A percentile compares a stretch with the other conserved stretches of the same genome.
Conservation (phyloP, 2,888 invertebrate species). For the Deroplatys truncata region DNA sequence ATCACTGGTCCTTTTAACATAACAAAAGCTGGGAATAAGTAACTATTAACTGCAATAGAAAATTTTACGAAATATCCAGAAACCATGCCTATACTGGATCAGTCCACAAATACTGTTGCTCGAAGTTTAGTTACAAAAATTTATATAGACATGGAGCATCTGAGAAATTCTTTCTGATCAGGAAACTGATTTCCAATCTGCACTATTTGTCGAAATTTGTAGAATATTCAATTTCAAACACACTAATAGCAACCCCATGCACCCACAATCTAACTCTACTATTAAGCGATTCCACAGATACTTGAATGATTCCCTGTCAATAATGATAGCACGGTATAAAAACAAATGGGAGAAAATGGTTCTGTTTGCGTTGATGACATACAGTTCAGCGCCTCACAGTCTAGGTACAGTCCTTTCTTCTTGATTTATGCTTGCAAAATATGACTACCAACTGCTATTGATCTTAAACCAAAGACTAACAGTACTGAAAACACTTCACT, state of each 20-base stretch:
- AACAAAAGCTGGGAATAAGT: too few relatives aligned
- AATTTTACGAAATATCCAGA: too few relatives aligned
- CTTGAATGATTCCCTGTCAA: not conserved
- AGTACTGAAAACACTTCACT: too few relatives aligned
- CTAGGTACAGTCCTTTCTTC: not conserved
- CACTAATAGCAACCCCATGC: conserved; percentile 1
- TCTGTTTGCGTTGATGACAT: not conserved
- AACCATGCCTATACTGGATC: too few relatives aligned
- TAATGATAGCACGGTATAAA: not conserved
- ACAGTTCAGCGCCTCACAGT: not conserved
- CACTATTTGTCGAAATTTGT: not conserved
- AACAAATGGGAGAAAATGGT: not conserved
- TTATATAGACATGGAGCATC: too few relatives aligned
- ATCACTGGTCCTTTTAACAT: too few relatives aligned
- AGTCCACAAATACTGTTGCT: too few relatives aligned
- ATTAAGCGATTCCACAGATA: not conserved
- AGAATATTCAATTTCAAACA: conserved; percentile 6
- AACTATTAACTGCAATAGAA: too few relatives aligned
- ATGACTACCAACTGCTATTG: not conserved
- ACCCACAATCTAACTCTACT: conserved; percentile 18
- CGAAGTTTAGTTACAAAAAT: too few relatives aligned
- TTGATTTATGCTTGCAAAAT: not conserved
- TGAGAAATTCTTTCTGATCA: too few relatives aligned
- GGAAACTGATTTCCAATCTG: too few relatives aligned
- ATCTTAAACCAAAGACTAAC: not conserved